Conservation (phyloP, 2,888 invertebrate species). For the Drosophila paucipuncta region DNA sequence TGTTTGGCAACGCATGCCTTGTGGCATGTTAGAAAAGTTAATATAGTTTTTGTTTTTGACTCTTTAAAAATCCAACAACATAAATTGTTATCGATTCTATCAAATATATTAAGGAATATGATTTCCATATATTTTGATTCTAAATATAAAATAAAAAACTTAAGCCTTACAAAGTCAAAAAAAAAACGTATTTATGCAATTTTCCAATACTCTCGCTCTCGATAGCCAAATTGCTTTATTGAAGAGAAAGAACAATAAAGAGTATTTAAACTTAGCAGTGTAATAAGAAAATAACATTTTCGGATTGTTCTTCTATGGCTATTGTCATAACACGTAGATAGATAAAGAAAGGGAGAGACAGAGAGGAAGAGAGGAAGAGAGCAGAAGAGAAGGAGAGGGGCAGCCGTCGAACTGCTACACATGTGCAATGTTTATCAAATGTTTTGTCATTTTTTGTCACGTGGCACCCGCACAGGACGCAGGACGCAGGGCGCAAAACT, state of each 20-base stretch:
- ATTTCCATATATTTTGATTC: neutral
- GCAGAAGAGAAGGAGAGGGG: neutral
- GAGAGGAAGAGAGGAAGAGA: neutral
- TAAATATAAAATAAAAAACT: neutral
- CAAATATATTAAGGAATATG: neutral
- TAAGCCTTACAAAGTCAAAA: neutral
- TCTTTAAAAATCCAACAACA: neutral
- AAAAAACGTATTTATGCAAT: neutral
- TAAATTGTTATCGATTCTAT: neutral
- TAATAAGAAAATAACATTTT: conserved; percentile 25
- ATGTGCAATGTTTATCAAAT: conserved; percentile 79
- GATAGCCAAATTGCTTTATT: neutral
- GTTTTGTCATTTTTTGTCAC: conserved; percentile 77
- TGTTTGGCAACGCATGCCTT: neutral
- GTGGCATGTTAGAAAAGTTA: too few species aligned
- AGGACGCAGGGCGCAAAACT: conserved; percentile 46
- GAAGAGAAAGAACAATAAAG: neutral
- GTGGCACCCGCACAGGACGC: conserved; percentile 40
- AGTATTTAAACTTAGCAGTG: conserved; percentile 44
- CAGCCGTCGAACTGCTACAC: conserved; percentile 49
- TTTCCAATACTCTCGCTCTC: neutral
- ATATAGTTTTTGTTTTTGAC: neutral
- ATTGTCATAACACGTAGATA: conserved; percentile 63
- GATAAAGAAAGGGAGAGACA: conserved; percentile 12
- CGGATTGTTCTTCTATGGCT: conserved; percentile 28